phyloP scores from a whole-genome alignment of 2,113 vertebrate genomes.

The Pavo muticus region DNA sequence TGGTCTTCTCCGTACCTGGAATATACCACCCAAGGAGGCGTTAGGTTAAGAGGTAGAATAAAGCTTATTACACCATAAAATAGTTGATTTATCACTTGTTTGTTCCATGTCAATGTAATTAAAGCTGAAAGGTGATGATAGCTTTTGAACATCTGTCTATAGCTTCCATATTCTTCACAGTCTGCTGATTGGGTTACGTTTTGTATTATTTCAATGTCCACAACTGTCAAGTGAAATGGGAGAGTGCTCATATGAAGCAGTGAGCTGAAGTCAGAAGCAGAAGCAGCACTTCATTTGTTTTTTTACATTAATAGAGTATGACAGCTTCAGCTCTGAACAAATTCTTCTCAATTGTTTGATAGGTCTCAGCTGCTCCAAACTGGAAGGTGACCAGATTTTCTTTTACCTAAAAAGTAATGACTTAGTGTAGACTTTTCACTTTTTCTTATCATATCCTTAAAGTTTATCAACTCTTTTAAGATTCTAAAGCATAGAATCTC shows the following conservation, averaged over 20 bases:
- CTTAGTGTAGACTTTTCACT: constrained; percentile 31
- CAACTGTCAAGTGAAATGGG: constrained; percentile 82
- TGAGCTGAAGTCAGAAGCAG: constrained; percentile 55
- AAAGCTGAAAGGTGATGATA: constrained; percentile 79
- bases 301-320: constrained; percentile 77
- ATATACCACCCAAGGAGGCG: background rate
- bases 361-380: constrained; percentile 77
- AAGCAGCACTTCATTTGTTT: constrained; percentile 66
- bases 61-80: constrained; percentile 50
- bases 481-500: background rate
- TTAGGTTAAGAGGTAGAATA: constrained; percentile 44
- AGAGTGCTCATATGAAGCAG: constrained; percentile 49
- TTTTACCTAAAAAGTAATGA: constrained; percentile 60
- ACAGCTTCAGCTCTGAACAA: constrained; percentile 80
- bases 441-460: background rate
- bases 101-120: constrained; percentile 77
- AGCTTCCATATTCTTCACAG: constrained; percentile 81
- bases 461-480: constrained; percentile 5
- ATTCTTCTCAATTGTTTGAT: constrained; percentile 81
- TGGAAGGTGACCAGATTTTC: constrained; percentile 72
- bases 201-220: constrained; percentile 83
- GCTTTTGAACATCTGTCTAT: constrained; percentile 83
- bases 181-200: constrained; percentile 82
- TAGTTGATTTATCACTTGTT: constrained; percentile 73
- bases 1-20: background rate